Percentiles rank a stretch among this genome's conserved stretches.
These are phyloP conservation scores for Pachyrhynchus sulphureomaculatus DNA, from an alignment of 1,140 invertebrate species.

Conservation along the genomic window DNA sequence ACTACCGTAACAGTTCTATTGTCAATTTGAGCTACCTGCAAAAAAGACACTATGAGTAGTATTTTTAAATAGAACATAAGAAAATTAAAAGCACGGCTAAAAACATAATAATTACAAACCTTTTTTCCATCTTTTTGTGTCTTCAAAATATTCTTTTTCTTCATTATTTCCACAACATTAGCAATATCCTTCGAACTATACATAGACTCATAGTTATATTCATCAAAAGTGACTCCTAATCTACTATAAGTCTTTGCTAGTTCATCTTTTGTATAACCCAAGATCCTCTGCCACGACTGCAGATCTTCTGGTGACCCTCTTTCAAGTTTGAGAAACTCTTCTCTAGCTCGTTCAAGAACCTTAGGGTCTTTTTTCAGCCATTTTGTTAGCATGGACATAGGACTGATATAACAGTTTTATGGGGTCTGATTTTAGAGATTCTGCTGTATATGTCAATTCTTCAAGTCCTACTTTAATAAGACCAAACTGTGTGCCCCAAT, in stretches of 20 bases:
- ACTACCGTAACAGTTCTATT: slow-evolving; percentile 65
- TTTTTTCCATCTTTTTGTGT: slow-evolving; percentile 64
- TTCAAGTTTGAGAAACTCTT: slow-evolving; percentile 76
- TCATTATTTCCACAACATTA: slow-evolving; percentile 60
- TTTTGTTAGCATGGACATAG: slow-evolving; percentile 81
- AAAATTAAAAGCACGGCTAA: neutral
- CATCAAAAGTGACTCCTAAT: slow-evolving; percentile 84
- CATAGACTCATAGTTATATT: slow-evolving; percentile 88
- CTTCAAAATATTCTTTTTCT: slow-evolving; percentile 60
- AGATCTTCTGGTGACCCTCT: slow-evolving; percentile 59
- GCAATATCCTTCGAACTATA: slow-evolving; percentile 69
- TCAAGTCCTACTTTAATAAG: slow-evolving; percentile 73
- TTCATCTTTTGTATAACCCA: slow-evolving; percentile 72
- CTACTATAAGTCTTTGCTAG: slow-evolving; percentile 73
- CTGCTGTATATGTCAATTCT: slow-evolving; percentile 55
- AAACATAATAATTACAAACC: slow-evolving; percentile 44
- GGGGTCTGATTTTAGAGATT: slow-evolving; percentile 63
- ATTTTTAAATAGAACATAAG: neutral
- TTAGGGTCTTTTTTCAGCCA: slow-evolving; percentile 63
- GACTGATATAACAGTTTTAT: slow-evolving; percentile 71
- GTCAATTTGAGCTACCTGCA: slow-evolving; percentile 44
- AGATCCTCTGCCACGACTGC: slow-evolving; percentile 72
- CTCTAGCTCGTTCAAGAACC: slow-evolving; percentile 65
- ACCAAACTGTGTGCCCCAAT: slow-evolving; percentile 98
- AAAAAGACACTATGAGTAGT: too few relatives aligned